phyloP scores from a whole-genome alignment of 2,113 vertebrate species.

The human (Homo sapiens) region DNA sequence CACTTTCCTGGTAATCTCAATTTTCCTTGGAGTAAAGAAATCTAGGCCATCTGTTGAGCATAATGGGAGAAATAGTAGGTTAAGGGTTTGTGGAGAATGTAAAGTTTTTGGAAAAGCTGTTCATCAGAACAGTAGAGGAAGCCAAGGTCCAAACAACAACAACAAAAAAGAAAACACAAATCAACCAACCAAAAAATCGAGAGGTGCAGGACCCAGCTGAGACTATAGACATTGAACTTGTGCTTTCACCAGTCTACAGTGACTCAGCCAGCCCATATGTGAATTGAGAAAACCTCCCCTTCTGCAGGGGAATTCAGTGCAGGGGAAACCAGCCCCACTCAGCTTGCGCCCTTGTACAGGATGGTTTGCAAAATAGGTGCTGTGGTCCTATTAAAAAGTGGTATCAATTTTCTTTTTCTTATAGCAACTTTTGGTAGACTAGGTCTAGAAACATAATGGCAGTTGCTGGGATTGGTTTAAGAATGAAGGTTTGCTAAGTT shows the following conservation, averaged over 20 bases:
- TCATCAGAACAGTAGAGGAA: background rate
- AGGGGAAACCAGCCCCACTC: background rate
- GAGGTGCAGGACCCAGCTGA: background rate
- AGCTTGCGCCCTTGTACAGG: fast-evolving
- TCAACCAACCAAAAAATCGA: background rate
- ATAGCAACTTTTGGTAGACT: background rate
- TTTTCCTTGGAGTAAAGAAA: background rate
- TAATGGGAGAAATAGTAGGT: background rate
- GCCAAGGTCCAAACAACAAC: background rate
- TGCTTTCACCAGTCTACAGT: background rate
- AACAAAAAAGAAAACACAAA: background rate
- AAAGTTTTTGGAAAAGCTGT: background rate
- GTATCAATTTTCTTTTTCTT: background rate
- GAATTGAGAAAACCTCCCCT: background rate
- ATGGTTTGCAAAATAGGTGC: background rate
- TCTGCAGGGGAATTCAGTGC: background rate
- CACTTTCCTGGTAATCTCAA: background rate
- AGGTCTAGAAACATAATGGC: background rate
- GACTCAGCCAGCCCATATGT: fast-evolving
- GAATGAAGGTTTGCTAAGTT: background rate
- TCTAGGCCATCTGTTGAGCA: background rate
- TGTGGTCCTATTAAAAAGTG: background rate
- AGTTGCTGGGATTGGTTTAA: background rate
- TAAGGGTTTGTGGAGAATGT: background rate
- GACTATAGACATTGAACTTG: background rate